phyloP scores from a whole-genome alignment of 1,140 invertebrate species.

The Ceratosolen solmsi region DNA sequence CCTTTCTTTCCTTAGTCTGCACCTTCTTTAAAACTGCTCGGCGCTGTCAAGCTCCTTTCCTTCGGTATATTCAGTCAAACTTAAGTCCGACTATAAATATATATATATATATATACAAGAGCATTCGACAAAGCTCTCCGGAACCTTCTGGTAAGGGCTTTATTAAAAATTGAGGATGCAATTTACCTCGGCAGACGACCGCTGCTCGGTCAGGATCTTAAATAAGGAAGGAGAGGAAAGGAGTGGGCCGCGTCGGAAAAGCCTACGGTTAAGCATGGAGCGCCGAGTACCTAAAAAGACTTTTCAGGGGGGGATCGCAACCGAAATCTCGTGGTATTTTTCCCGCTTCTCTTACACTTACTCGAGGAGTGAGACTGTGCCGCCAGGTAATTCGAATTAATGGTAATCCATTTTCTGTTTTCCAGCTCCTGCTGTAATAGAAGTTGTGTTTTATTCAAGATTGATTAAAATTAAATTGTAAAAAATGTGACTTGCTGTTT shows the following conservation, averaged over 20 bases:
- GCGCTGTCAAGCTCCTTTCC: background rate
- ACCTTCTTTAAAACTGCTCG: background rate
- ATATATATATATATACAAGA: constrained; percentile 50
- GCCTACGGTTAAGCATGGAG: background rate
- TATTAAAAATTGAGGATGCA: constrained; percentile 69
- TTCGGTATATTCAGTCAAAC: constrained; percentile 48
- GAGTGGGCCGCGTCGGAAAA: constrained; percentile 31
- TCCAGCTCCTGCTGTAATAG: background rate
- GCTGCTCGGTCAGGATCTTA: constrained; percentile 55
- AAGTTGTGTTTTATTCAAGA: constrained; percentile 33
- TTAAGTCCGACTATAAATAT: constrained; percentile 50
- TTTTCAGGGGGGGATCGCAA: constrained; percentile 29
- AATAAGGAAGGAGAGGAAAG: constrained; percentile 59
- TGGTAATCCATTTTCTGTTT: constrained; percentile 43
- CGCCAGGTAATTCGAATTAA: constrained; percentile 48
- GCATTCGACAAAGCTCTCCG: constrained; percentile 57
- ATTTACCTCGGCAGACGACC: constrained; percentile 59
- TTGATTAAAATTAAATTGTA: constrained; percentile 52
- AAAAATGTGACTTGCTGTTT: constrained; percentile 26
- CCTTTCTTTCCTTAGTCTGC: background rate
- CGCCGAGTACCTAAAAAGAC: constrained; percentile 1
- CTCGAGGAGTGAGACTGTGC: background rate
- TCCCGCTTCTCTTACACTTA: background rate
- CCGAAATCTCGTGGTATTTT: constrained; percentile 52
- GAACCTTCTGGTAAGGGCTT: constrained; percentile 53